Conservation (phyloP, 2,113 vertebrate genomes). For the Helogale parvula region DNA sequence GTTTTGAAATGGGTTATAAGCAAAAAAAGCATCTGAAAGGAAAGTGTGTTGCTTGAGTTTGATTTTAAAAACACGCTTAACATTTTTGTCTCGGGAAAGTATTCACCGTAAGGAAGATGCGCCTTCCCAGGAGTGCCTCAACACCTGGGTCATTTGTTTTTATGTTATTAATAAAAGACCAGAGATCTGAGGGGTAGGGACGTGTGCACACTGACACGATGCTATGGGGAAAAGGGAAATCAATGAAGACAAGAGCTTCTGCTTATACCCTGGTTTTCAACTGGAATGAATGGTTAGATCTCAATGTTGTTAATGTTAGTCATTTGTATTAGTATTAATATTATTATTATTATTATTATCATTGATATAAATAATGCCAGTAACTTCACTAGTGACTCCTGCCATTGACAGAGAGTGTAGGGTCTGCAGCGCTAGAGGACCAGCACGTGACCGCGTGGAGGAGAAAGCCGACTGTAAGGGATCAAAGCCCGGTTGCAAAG, state of each 20-base stretch:
- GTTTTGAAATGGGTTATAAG: background rate
- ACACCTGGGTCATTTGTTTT: background rate
- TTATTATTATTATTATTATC: background rate
- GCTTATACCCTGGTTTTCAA: background rate
- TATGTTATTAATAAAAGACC: background rate
- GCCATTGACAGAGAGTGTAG: rapidly evolving
- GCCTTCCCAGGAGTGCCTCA: background rate
- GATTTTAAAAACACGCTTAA: background rate
- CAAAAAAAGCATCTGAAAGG: background rate
- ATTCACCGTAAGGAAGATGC: background rate
- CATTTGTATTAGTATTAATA: background rate
- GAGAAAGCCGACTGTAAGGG: background rate
- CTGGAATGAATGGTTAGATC: background rate
- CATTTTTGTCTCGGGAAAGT: background rate
- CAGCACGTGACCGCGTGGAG: rapidly evolving
- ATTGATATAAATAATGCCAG: background rate
- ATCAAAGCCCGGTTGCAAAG: background rate
- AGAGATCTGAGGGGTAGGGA: background rate
- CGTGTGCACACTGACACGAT: background rate
- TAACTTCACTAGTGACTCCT: background rate
- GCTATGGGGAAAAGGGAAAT: background rate
- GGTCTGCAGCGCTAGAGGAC: rapidly evolving
- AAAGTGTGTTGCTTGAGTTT: background rate
- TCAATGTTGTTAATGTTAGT: background rate
- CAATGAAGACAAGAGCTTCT: background rate